Percentiles rank a stretch among this genome's conserved stretches.
Conservation (phyloP, 2,113 vertebrate species). For the Colinus virginianus region DNA sequence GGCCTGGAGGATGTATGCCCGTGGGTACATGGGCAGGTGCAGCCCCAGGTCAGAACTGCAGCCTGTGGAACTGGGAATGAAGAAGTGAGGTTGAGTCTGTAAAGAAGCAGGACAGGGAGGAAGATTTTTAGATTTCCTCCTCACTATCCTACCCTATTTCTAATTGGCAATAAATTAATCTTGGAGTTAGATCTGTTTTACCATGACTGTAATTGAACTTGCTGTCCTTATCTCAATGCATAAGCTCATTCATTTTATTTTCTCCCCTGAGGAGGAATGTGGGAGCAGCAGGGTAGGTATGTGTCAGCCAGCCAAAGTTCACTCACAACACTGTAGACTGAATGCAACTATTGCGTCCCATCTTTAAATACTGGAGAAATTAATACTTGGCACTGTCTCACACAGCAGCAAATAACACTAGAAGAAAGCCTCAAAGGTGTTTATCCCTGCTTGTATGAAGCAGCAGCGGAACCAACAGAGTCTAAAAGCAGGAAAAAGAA, state of each 20-base stretch:
- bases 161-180: background rate
- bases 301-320: background rate
- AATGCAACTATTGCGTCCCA: background rate
- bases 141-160: background rate
- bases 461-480: background rate
- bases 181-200: background rate
- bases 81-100: background rate
- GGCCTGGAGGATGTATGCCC: background rate
- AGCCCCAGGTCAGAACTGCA: background rate
- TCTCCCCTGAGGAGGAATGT: background rate
- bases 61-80: background rate
- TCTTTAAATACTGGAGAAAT: background rate
- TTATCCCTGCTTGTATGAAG: background rate
- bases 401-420: background rate
- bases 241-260: background rate
- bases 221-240: background rate
- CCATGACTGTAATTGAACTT: accelerated
- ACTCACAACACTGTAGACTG: background rate
- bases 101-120: accelerated
- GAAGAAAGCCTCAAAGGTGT: background rate
- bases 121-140: background rate
- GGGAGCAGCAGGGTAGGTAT: accelerated
- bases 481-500: background rate
- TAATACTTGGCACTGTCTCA: background rate
- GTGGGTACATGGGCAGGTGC: accelerated